These are phyloP conservation scores for Paramisgurnus dabryanus DNA, from an alignment of 2,113 vertebrate genomes.

Conservation along the genomic window DNA sequence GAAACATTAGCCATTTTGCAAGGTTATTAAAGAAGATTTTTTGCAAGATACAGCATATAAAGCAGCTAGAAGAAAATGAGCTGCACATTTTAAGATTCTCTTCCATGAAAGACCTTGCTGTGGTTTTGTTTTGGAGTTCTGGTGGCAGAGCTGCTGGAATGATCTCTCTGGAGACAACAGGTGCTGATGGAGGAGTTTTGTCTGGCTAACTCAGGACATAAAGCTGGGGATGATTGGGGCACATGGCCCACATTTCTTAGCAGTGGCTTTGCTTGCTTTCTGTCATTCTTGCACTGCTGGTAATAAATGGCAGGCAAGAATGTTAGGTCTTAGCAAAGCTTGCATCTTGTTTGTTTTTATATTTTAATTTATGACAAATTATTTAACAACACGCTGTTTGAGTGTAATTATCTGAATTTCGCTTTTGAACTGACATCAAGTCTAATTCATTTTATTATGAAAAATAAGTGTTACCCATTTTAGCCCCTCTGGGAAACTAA, in stretches of 20 bases:
- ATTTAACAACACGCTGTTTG: background rate
- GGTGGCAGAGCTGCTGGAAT: constrained; percentile 66
- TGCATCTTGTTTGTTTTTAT: background rate
- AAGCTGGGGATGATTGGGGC: constrained; percentile 26
- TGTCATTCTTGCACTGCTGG: background rate
- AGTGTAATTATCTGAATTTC: background rate
- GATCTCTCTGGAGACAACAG: constrained; percentile 63
- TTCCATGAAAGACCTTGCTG: constrained; percentile 39
- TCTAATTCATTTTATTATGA: background rate
- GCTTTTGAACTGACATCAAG: background rate
- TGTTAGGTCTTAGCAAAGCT: constrained; percentile 2
- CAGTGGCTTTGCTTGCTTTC: constrained; percentile 19
- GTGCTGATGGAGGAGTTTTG: constrained; percentile 73
- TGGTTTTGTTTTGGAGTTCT: constrained; percentile 56
- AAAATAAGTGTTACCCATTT: background rate
- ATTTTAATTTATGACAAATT: background rate
- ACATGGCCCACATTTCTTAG: constrained; percentile 18
- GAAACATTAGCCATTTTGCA: constrained; percentile 18
- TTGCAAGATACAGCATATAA: background rate
- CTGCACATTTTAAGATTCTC: constrained; percentile 29
- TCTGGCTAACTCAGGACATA: constrained; percentile 49
- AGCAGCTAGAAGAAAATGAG: constrained; percentile 25
- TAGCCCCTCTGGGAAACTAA: background rate
- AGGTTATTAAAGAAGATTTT: constrained; percentile 31
- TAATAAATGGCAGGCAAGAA: constrained; percentile 14